Base-by-base conservation (phyloP, 2,797 vertebrate species). In the Pipistrellus nathusii region DNA sequence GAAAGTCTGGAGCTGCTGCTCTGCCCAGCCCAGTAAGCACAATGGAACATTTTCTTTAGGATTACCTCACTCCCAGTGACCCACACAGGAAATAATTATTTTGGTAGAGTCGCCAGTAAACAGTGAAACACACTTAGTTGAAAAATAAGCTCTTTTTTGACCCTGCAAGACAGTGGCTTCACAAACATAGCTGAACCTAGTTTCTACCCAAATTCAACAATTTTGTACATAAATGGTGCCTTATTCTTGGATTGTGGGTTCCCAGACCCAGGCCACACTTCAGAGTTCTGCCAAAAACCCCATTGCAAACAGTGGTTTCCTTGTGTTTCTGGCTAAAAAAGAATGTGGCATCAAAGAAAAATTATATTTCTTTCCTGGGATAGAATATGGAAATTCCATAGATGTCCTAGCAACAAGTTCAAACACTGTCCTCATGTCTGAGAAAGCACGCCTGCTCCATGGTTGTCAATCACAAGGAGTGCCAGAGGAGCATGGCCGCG, bases 81-180 rank as follows among this genome's bases (percentile, higher is more conserved):
- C 91, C 90, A 96, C 91, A 97, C 92, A 97, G 98, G 96, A 98
- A 98, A 98, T 97, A 97, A 98, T 98, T 97, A 97, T 98, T 98
- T 98, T 97, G 94, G 94, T 98, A 98, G 97, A 98, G 97, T 97
- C 83, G 32, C 91, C 96, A 97, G 94, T 8, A 13, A 96, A 96
- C 86, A 97, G 94, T 89, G 81, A 93, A 96, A 95, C 90, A 95
- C 73, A 89, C 95, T 97, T 94, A 93, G 91, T 97, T 97, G 91
- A 96, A 97, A 96, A 96, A 96, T 97, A 97, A 98, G 97, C 96
- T 93, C 97, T 97, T 98, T 97, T 97, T 96, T 97, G 95, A 90
- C 96, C 85, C 96, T 95, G 86, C 85, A 93, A 97, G 91, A 97
- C 97, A 97, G 96, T 97, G 95, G 88, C 95, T 98, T 98, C 97